Conservation (phyloP, 2,113 vertebrate genomes). For the Etia nguti region DNA sequence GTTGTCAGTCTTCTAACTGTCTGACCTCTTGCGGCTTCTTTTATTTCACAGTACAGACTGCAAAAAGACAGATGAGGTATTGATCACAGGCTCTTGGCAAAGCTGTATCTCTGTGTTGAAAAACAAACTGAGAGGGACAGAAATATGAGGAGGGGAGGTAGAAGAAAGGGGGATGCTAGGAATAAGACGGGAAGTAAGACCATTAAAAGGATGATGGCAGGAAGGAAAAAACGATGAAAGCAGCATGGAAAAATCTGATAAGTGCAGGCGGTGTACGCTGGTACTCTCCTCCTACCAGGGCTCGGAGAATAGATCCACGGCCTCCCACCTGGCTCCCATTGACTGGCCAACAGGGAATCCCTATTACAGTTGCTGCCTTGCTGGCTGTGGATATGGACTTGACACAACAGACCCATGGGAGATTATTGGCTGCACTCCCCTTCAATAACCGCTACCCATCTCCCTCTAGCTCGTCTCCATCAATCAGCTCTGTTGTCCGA, state of each 20-base stretch:
- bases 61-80: slow-evolving; percentile 27
- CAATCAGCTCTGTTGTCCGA: slow-evolving; percentile 17
- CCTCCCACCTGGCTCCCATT: slow-evolving; percentile 34
- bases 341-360: slow-evolving; percentile 40
- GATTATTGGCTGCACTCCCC: slow-evolving; percentile 47
- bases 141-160: background rate
- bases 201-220: background rate
- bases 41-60: slow-evolving; percentile 9
- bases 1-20: background rate
- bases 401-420: slow-evolving; percentile 40
- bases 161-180: background rate
- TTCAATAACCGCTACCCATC: slow-evolving; percentile 43
- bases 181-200: background rate
- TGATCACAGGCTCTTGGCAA: slow-evolving; percentile 10
- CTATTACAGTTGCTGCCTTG: slow-evolving; percentile 45
- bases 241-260: slow-evolving; percentile 21
- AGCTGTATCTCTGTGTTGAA: background rate
- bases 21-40: slow-evolving; percentile 17
- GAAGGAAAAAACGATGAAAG: background rate
- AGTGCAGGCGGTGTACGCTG: slow-evolving; percentile 19
- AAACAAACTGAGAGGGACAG: background rate
- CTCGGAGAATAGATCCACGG: slow-evolving; percentile 16
- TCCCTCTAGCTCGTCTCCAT: slow-evolving; percentile 13
- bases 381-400: slow-evolving; percentile 41
- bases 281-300: background rate